phyloP scores from a whole-genome alignment of 2,113 vertebrate species.

The Alces alces region DNA sequence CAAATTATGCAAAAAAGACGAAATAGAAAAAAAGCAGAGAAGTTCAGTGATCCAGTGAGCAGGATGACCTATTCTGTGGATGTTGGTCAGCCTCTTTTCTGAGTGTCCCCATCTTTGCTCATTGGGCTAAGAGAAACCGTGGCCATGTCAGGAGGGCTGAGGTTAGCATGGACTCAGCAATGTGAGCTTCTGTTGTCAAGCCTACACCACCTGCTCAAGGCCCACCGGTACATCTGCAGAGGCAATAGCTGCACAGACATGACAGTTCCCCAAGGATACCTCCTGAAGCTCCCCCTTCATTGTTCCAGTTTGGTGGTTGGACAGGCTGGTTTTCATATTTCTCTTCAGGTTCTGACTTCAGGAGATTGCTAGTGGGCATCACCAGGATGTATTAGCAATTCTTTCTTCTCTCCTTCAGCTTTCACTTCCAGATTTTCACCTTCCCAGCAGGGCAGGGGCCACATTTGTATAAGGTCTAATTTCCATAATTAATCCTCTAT shows the following conservation, averaged over 20 bases:
- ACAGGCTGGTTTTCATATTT: not conserved
- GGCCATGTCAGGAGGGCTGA: not conserved
- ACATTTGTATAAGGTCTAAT: not conserved
- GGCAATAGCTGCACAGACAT: not conserved
- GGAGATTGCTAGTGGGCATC: not conserved
- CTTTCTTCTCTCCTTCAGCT: not conserved
- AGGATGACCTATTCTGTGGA: not conserved
- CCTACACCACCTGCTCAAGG: not conserved
- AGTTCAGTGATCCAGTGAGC: not conserved
- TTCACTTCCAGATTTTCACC: not conserved
- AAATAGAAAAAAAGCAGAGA: not conserved
- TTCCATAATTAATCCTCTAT: not conserved
- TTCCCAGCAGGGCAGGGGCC: not conserved
- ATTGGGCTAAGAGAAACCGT: not conserved
- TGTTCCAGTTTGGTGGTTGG: not conserved
- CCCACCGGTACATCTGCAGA: not conserved
- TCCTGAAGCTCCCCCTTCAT: not conserved
- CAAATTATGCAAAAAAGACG: not conserved
- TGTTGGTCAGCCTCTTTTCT: not conserved
- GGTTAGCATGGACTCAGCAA: not conserved
- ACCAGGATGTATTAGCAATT: not conserved
- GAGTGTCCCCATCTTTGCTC: not conserved
- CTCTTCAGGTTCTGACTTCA: not conserved
- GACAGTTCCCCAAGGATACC: not conserved
- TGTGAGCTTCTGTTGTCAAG: not conserved